phyloP scores from a whole-genome alignment of 1,140 invertebrate species.

The Liolophura sinensis region DNA sequence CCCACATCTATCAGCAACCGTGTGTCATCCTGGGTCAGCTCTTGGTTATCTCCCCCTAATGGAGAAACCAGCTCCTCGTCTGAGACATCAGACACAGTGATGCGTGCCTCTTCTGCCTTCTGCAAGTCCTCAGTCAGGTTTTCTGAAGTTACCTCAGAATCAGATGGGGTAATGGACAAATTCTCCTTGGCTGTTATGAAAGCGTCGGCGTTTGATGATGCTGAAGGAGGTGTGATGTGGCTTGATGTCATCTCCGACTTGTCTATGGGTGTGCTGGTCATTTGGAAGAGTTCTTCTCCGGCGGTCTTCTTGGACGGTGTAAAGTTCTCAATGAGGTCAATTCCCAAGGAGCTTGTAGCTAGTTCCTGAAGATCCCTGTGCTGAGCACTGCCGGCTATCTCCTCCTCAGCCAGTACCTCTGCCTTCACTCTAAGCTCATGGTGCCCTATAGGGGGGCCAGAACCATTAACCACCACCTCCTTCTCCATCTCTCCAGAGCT shows the following conservation, averaged over 20 bases:
- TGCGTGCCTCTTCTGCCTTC: constrained; percentile 2
- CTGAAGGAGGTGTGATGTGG: constrained; percentile 3
- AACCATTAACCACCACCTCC: neutral
- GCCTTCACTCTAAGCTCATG: constrained; percentile 18
- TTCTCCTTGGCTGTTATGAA: neutral
- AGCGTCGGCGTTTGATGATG: constrained; percentile 2
- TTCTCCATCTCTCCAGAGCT: constrained; percentile 11
- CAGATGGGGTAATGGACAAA: neutral
- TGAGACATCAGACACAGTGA: neutral
- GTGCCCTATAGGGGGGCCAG: constrained; percentile 6
- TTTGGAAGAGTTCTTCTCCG: neutral
- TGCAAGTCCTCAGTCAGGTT: constrained; percentile 1
- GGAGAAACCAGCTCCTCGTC: constrained; percentile 3
- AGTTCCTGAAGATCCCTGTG: constrained; percentile 2
- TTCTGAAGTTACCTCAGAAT: neutral
- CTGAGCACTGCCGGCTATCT: constrained; percentile 16
- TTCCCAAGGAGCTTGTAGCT: too few species aligned
- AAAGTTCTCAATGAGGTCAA: too few species aligned
- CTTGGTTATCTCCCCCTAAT: constrained; percentile 5
- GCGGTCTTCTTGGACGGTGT: neutral
- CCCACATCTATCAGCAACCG: constrained; percentile 6
- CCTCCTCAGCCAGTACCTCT: constrained; percentile 11
- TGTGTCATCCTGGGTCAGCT: neutral
- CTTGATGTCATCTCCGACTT: neutral
- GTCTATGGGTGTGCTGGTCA: constrained; percentile 8